Conservation (phyloP, 2,888 invertebrate species). For the Argyresthia goedartella region DNA sequence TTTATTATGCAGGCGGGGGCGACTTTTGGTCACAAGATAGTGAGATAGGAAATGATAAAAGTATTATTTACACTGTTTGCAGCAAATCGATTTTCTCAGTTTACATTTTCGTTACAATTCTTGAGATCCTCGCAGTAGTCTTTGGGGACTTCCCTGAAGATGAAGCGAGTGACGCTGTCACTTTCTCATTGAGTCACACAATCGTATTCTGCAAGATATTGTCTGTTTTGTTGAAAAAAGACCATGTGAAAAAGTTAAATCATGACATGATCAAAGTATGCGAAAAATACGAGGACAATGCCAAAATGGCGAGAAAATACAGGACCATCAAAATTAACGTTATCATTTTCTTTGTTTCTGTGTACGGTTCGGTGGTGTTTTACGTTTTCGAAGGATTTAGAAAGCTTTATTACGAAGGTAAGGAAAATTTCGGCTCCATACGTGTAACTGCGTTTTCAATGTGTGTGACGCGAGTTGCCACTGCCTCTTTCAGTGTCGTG, state of each 20-base stretch:
- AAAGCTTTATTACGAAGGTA: slow-evolving; percentile 33
- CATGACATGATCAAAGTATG: slow-evolving; percentile 37
- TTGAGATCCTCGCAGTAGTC: slow-evolving; percentile 46
- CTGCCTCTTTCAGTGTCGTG: too few species aligned
- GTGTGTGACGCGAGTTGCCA: too few species aligned
- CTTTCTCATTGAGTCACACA: slow-evolving; percentile 50
- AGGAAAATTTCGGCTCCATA: slow-evolving; percentile 1
- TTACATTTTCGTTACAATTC: slow-evolving; percentile 39
- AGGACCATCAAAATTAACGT: slow-evolving; percentile 45
- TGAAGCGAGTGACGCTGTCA: slow-evolving; percentile 44
- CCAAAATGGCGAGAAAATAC: slow-evolving; percentile 35
- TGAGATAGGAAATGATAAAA: slow-evolving; percentile 33
- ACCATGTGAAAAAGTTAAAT: slow-evolving; percentile 33
- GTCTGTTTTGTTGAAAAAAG: slow-evolving; percentile 35
- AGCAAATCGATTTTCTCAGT: slow-evolving; percentile 26
- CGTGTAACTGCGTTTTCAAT: too few species aligned
- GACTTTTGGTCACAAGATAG: slow-evolving; percentile 49
- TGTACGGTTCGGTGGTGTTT: slow-evolving; percentile 34
- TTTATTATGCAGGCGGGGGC: slow-evolving; percentile 43
- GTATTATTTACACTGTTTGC: slow-evolving; percentile 30
- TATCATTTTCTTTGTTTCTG: slow-evolving; percentile 29
- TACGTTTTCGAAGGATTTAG: slow-evolving; percentile 47
- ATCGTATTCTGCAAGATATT: slow-evolving; percentile 47
- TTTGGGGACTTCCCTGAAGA: slow-evolving; percentile 46
- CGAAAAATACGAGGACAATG: slow-evolving; percentile 32